phyloP scores from a whole-genome alignment of 2,888 invertebrate genomes.

The Rhaphigaster nebulosa region DNA sequence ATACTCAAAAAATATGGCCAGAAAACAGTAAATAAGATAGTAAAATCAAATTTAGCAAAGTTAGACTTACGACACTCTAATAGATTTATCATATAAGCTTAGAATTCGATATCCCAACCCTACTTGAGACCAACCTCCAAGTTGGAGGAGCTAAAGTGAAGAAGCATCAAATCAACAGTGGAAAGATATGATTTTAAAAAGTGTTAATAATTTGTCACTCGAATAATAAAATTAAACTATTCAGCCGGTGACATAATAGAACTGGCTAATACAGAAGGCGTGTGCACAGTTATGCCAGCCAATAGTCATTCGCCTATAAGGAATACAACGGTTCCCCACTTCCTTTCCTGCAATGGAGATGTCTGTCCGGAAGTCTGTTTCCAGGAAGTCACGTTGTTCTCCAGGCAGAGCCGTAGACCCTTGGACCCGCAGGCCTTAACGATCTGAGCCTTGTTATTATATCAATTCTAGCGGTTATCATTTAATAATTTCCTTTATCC shows the following conservation, averaged over 20 bases:
- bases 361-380: constrained; percentile 42
- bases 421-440: not conserved
- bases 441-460: not conserved
- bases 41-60: too few relatives aligned
- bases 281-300: constrained; percentile 17
- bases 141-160: too few relatives aligned
- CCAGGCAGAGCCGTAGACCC: not conserved
- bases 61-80: too few relatives aligned
- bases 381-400: constrained; percentile 50
- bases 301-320: constrained; percentile 40
- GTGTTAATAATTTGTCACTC: too few relatives aligned
- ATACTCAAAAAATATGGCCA: too few relatives aligned
- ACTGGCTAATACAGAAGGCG: not conserved
- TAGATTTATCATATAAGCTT: too few relatives aligned
- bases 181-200: too few relatives aligned
- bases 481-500: constrained; percentile 15
- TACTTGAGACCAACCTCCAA: too few relatives aligned
- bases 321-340: constrained; percentile 35
- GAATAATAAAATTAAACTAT: too few relatives aligned
- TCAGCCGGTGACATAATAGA: not conserved
- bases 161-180: too few relatives aligned
- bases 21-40: too few relatives aligned
- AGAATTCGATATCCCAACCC: too few relatives aligned
- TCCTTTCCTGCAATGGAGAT: constrained; percentile 17
- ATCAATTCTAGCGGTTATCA: constrained; percentile 24